Evolutionary conservation across 2,113 vertebrate species (phyloP).

Genomic region (Hydrolagus affinis): DNA sequence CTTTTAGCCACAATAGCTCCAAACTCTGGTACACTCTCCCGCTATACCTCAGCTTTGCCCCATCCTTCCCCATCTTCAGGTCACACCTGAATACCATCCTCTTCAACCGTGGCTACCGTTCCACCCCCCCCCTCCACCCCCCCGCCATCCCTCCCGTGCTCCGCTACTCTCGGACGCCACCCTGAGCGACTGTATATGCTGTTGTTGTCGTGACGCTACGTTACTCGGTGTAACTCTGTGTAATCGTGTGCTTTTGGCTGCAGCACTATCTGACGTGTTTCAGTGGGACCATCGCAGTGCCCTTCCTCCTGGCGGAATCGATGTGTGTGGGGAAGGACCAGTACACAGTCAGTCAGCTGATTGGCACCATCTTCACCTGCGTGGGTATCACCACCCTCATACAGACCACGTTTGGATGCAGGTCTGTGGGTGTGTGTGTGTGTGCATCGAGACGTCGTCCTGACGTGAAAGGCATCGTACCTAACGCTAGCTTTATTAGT

Average conservation of each 20-base stretch:
- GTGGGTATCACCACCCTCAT: conserved; percentile 91
- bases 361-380: conserved; percentile 90
- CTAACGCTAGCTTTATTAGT: too few relatives aligned
- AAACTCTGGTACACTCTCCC: too few relatives aligned
- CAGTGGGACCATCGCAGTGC: conserved; percentile 86
- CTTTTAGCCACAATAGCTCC: too few relatives aligned
- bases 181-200: too few relatives aligned
- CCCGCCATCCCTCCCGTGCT: too few relatives aligned
- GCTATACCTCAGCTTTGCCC: too few relatives aligned
- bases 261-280: conserved; percentile 97
- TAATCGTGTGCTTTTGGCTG: not conserved
- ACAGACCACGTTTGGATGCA: conserved; percentile 84
- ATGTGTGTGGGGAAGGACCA: conserved; percentile 87
- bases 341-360: conserved; percentile 79
- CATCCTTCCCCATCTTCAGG: not conserved
- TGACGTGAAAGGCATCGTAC: too few relatives aligned
- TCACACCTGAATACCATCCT: too few relatives aligned
- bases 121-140: not conserved
- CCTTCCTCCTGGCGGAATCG: conserved; percentile 85
- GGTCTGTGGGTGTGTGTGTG: conserved; percentile 68
- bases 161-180: too few relatives aligned
- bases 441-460: too few relatives aligned
- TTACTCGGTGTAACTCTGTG: not conserved
- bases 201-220: not conserved
- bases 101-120: not conserved